Evolutionary conservation across 2,888 invertebrate species (phyloP), one percentile per base, ranked within the genome.

Genomic region (Tupiocoris notatus): DNA sequence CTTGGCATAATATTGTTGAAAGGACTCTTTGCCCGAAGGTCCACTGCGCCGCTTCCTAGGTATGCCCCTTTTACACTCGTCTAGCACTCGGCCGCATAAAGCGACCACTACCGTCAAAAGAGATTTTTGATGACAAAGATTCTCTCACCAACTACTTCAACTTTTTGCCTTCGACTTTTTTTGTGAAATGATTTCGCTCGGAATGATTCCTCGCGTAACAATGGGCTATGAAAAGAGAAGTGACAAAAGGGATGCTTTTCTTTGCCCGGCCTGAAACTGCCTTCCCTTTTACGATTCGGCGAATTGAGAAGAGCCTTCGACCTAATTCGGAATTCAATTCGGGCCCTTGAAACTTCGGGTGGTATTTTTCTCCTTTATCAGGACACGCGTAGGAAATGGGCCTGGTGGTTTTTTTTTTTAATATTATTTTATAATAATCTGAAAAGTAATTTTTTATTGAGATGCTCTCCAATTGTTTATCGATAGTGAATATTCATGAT

Each of bases 271-370:
- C 39, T 12, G 39, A 39, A 39, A 39, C 39, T 39, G 39, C 39
- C 39, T 39, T 39, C 39, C 39, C 12, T 39, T 39, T 39, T 39
- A 39, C 39, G 39, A 39, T 39, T 39, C 39, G 12, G 39, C 39
- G 39, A 12, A 39, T 39, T 12, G 39, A 12, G 39, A 39, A 39
- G 39, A 39, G 39, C 39, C 39, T 39, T 39, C 39, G 39, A 39
- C 39, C 24, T 58, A 20, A 59, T 70, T 70, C 70, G 59, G 39
- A 59, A 70, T 70, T 70, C 70, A 24, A 70, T 70, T 70, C 59
- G n/a, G 25, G 9, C 23, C 67, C 39, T 7, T 39, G 39, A 12
- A n/a, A n/a, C n/a, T n/a, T n/a, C n/a, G n/a, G n/a, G n/a, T n/a
- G n/a, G n/a, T n/a, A n/a, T n/a, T n/a, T n/a, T n/a, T n/a, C n/a